Evolutionary conservation across 92 coral and sea anemone species (phyloP).

Genomic region (Porites lobata): DNA sequence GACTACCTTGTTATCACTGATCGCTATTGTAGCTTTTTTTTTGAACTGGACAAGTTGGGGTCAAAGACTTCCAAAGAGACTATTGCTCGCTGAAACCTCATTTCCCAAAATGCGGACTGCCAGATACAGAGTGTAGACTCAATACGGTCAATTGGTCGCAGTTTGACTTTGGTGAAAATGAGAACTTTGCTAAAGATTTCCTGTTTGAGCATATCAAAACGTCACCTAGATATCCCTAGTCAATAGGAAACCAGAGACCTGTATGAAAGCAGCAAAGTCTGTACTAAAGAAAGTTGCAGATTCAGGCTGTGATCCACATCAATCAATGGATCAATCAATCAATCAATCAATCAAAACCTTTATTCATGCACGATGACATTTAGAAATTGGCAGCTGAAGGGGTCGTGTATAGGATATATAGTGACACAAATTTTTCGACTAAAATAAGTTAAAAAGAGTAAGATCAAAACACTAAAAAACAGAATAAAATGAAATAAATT

Average conservation of each 20-base stretch:
- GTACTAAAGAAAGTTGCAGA: conserved; percentile 11
- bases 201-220: conserved; percentile 24
- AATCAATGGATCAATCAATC: background rate
- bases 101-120: conserved; percentile 23
- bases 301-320: background rate
- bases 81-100: background rate
- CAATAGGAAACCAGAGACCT: conserved; percentile 10
- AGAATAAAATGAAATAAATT: too few relatives aligned
- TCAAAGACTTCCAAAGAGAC: conserved; percentile 32
- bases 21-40: conserved; percentile 29
- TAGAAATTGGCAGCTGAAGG: too few relatives aligned
- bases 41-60: conserved; percentile 24
- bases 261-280: conserved; percentile 26
- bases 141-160: conserved; percentile 31
- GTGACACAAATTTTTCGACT: too few relatives aligned
- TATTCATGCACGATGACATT: too few relatives aligned
- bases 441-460: too few relatives aligned
- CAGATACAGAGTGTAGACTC: conserved; percentile 11
- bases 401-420: too few relatives aligned
- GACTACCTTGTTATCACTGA: conserved; percentile 38
- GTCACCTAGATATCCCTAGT: conserved; percentile 25
- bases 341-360: too few relatives aligned
- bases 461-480: too few relatives aligned
- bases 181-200: background rate
- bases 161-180: conserved; percentile 1